Percentiles rank a stretch among this genome's conserved stretches.
Conservation (phyloP, 2,888 invertebrate genomes). For the Melipona beecheii region DNA sequence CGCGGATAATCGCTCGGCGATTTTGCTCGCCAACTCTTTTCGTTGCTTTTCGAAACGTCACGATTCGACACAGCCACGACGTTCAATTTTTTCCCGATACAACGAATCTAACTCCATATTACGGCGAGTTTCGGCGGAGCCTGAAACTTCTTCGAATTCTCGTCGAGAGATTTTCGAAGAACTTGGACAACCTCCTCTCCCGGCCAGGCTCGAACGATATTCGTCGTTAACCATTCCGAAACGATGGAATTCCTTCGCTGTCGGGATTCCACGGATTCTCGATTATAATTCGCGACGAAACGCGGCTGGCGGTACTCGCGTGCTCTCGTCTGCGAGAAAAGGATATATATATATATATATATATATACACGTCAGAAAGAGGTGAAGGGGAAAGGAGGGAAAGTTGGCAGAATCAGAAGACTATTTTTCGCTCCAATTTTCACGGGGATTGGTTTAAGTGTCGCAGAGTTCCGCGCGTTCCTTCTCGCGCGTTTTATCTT, state of each 20-base stretch:
- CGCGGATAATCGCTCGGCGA: constrained; percentile 24
- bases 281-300: constrained; percentile 26
- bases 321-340: neutral
- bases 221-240: neutral
- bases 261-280: neutral
- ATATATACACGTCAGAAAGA: constrained; percentile 3
- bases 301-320: constrained; percentile 4
- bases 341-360: neutral
- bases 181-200: constrained; percentile 25
- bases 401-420: constrained; percentile 40
- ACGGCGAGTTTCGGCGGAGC: neutral
- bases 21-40: constrained; percentile 8
- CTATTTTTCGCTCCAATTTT: constrained; percentile 58
- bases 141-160: neutral
- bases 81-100: neutral
- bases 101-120: neutral
- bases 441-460: constrained; percentile 43
- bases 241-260: constrained; percentile 20
- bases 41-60: neutral
- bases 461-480: constrained; percentile 39
- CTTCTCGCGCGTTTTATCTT: constrained; percentile 59
- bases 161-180: neutral
- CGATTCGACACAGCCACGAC: neutral
- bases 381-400: neutral
- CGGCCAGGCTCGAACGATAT: neutral